Percentiles rank a stretch among this genome's conserved stretches.
phyloP scores from a whole-genome alignment of 2,888 invertebrate genomes.

The Dryocosmus kuriphilus region DNA sequence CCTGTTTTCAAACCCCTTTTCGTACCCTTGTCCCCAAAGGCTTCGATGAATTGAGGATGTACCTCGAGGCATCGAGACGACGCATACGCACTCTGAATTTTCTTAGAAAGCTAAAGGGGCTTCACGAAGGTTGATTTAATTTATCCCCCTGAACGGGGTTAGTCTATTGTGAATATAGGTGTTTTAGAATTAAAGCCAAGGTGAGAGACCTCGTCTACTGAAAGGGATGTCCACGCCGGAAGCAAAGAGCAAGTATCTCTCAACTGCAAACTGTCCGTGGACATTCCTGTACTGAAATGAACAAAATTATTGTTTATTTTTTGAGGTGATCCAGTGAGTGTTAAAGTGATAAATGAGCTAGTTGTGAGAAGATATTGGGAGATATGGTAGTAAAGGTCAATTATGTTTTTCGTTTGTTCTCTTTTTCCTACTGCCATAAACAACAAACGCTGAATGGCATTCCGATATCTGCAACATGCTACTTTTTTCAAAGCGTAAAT shows the following conservation, averaged over 20 bases:
- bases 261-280: no score
- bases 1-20: not conserved
- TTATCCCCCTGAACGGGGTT: not conserved
- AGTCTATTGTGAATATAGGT: not conserved
- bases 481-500: not conserved
- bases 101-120: constrained; percentile 18
- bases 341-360: no score
- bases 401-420: not conserved
- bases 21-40: not conserved
- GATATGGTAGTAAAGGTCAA: no score
- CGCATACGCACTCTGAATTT: not conserved
- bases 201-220: no score
- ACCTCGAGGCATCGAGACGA: not conserved
- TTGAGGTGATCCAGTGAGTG: no score
- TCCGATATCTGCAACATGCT: not conserved
- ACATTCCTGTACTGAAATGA: no score
- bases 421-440: not conserved
- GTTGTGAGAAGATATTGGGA: no score
- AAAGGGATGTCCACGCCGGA: no score
- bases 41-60: not conserved
- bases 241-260: no score
- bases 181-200: not conserved
- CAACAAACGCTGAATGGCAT: not conserved
- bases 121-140: constrained; percentile 6
- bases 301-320: no score